Conservation (phyloP, 2,888 invertebrate genomes). For the Cenopis cana region DNA sequence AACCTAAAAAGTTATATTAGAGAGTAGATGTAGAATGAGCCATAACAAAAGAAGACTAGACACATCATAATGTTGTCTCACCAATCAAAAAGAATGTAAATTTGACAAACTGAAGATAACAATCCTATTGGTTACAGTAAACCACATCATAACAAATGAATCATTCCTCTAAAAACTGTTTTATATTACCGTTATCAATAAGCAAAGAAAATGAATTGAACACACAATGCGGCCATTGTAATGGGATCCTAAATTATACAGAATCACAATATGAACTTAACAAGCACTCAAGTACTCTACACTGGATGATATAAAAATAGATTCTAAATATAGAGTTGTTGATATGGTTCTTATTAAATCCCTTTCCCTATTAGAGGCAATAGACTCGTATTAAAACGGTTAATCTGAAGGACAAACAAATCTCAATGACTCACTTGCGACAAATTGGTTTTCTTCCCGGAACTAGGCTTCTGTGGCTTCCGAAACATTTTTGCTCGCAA, state of each 20-base stretch:
- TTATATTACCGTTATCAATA: conserved; percentile 7
- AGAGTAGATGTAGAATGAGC: too few relatives aligned
- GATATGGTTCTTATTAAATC: conserved; percentile 13
- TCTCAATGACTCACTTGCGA: conserved; percentile 82
- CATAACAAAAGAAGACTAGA: too few relatives aligned
- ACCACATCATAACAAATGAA: conserved; percentile 3
- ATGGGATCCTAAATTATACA: background rate
- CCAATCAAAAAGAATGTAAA: too few relatives aligned
- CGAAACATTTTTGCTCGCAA: conserved; percentile 62
- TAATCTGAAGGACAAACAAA: conserved; percentile 57
- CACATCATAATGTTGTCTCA: too few relatives aligned
- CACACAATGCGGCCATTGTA: conserved; percentile 38
- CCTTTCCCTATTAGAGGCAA: conserved; percentile 25
- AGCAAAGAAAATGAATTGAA: conserved; percentile 2
- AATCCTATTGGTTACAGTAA: background rate
- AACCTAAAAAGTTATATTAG: too few relatives aligned
- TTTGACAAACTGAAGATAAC: background rate
- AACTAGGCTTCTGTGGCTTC: conserved; percentile 57
- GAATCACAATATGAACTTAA: background rate
- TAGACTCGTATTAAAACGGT: conserved; percentile 29
- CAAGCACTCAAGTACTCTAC: background rate
- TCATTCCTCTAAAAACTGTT: background rate
- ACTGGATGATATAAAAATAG: background rate
- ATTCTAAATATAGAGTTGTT: conserved; percentile 35
- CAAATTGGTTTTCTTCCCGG: conserved; percentile 72